phyloP scores from a whole-genome alignment of 2,113 vertebrate species.

The Azemiops feae region DNA sequence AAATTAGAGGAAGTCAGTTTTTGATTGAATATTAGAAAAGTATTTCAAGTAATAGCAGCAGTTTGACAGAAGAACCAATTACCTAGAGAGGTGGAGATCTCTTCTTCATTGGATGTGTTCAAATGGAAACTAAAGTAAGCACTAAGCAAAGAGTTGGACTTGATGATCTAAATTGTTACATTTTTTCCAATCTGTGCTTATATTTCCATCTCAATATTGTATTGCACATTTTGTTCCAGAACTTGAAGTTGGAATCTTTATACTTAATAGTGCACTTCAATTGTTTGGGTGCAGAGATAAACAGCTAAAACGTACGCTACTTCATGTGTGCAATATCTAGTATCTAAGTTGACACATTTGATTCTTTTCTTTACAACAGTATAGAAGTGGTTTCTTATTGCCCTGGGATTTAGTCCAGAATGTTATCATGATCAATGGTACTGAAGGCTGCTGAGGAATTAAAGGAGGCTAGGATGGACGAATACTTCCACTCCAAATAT shows the following conservation, averaged over 20 bases:
- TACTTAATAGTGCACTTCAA: neutral
- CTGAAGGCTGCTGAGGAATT: neutral
- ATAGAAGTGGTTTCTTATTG: neutral
- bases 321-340: neutral
- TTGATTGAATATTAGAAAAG: neutral
- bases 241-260: neutral
- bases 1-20: neutral
- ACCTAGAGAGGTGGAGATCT: neutral
- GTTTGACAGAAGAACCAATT: neutral
- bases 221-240: neutral
- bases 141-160: neutral
- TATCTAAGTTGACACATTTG: neutral
- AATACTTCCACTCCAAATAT: neutral
- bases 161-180: neutral
- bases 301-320: neutral
- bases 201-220: neutral
- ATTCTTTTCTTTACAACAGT: neutral
- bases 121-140: neutral
- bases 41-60: neutral
- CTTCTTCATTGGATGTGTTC: neutral
- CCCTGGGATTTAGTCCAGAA: neutral
- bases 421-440: neutral
- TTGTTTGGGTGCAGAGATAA: neutral
- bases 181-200: neutral
- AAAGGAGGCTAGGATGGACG: neutral